Evolutionary conservation across 2,888 invertebrate genomes (phyloP).

Genomic region (Rhaphigaster nebulosa): DNA sequence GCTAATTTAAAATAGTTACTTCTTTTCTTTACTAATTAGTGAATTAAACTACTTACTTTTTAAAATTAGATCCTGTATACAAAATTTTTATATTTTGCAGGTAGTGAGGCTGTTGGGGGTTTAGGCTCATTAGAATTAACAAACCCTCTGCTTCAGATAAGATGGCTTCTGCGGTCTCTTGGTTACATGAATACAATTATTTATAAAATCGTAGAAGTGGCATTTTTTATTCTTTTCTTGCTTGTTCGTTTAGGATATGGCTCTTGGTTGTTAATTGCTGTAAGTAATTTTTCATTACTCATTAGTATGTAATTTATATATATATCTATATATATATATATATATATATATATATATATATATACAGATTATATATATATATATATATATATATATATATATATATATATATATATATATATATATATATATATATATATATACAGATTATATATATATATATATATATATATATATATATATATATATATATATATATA

Average conservation of each 20-base stretch:
- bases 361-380: too few species aligned
- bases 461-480: too few species aligned
- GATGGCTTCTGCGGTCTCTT: constrained; percentile 75
- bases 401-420: too few species aligned
- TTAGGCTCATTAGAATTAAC: constrained; percentile 75
- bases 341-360: too few species aligned
- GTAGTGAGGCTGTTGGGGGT: constrained; percentile 67
- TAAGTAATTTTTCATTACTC: constrained; percentile 41
- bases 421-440: too few species aligned
- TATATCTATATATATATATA: too few species aligned
- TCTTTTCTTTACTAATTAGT: background rate
- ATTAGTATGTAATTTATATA: background rate
- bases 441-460: too few species aligned
- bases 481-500: too few species aligned
- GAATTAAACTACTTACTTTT: background rate
- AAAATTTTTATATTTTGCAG: constrained; percentile 56
- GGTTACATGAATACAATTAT: constrained; percentile 71
- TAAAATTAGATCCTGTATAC: background rate
- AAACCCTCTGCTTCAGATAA: constrained; percentile 75
- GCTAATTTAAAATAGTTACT: background rate
- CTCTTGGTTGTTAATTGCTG: constrained; percentile 70
- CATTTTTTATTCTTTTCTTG: constrained; percentile 69
- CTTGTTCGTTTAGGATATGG: constrained; percentile 74
- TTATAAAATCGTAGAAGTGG: constrained; percentile 71
- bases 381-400: too few species aligned